phyloP scores from a whole-genome alignment of 2,888 invertebrate genomes.

The Yponomeuta sedellus region DNA sequence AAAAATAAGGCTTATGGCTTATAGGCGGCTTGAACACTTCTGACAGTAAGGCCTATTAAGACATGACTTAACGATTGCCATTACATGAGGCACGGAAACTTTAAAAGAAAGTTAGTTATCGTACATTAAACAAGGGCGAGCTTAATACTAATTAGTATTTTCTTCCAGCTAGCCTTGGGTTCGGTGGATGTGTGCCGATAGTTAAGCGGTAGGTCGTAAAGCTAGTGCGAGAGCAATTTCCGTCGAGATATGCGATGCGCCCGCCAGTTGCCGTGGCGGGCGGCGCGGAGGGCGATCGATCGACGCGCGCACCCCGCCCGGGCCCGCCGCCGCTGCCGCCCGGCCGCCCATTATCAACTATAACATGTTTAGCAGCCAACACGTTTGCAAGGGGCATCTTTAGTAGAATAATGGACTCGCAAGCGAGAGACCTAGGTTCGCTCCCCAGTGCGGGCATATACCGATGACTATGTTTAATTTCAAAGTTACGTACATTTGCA shows the following conservation, averaged over 20 bases:
- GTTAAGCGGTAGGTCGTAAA: not conserved
- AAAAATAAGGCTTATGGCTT: no score
- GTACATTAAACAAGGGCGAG: no score
- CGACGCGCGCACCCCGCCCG: conserved; percentile 61
- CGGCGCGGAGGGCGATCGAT: conserved; percentile 54
- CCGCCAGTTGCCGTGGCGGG: conserved; percentile 26
- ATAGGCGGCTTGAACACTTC: no score
- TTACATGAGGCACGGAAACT: no score
- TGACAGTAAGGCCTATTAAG: no score
- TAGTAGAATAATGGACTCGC: no score
- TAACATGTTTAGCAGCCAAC: conserved; percentile 34
- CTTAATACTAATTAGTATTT: not conserved
- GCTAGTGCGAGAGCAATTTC: not conserved
- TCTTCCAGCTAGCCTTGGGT: not conserved
- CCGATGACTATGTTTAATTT: no score
- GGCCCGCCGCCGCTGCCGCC: conserved; percentile 23
- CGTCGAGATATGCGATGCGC: conserved; percentile 22
- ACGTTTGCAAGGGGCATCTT: conserved; percentile 3
- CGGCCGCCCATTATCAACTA: conserved; percentile 36
- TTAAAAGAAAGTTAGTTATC: no score
- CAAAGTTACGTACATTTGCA: no score
- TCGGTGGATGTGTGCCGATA: not conserved
- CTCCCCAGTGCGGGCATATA: no score
- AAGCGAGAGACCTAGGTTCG: no score
- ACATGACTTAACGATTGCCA: no score